Evolutionary conservation across 1,140 invertebrate species (phyloP).

Genomic region (Drosophila carrolli): DNA sequence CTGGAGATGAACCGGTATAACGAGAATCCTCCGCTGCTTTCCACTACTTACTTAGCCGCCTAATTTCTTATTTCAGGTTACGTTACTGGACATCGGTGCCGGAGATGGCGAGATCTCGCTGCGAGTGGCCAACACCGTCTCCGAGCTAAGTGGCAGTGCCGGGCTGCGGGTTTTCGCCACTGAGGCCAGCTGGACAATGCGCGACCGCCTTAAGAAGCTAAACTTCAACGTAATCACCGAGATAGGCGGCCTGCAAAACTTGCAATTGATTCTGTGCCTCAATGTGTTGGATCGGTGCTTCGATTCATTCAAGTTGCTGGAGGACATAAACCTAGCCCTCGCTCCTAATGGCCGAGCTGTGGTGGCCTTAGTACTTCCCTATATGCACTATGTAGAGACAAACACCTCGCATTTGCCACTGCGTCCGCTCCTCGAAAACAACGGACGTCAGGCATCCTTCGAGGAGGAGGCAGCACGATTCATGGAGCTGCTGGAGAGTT

Average conservation of each 20-base stretch:
- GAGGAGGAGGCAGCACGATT: conserved; percentile 77
- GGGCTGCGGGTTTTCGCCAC: conserved; percentile 92
- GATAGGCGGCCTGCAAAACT: conserved; percentile 63
- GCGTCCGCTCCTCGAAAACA: conserved; percentile 68
- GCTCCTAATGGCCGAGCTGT: conserved; percentile 89
- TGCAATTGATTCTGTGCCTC: conserved; percentile 90
- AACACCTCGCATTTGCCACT: conserved; percentile 82
- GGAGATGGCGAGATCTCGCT: conserved; percentile 95
- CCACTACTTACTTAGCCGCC: neutral
- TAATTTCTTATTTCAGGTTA: neutral
- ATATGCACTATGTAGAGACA: conserved; percentile 94
- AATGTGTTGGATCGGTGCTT: conserved; percentile 96
- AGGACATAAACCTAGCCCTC: conserved; percentile 88
- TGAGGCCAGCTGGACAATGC: conserved; percentile 93
- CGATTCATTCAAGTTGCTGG: conserved; percentile 89
- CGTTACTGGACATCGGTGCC: conserved; percentile 93
- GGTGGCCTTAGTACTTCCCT: conserved; percentile 93
- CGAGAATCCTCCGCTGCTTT: too few relatives aligned
- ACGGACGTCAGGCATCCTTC: conserved; percentile 61
- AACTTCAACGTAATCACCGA: conserved; percentile 87
- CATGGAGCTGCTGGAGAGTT: conserved; percentile 76
- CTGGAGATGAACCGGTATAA: conserved; percentile 59
- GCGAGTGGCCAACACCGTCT: conserved; percentile 86
- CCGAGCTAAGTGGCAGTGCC: conserved; percentile 66
- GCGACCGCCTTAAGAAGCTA: conserved; percentile 88